Conservation (phyloP, 2,888 invertebrate genomes). For the Nemapogon koenigi region DNA sequence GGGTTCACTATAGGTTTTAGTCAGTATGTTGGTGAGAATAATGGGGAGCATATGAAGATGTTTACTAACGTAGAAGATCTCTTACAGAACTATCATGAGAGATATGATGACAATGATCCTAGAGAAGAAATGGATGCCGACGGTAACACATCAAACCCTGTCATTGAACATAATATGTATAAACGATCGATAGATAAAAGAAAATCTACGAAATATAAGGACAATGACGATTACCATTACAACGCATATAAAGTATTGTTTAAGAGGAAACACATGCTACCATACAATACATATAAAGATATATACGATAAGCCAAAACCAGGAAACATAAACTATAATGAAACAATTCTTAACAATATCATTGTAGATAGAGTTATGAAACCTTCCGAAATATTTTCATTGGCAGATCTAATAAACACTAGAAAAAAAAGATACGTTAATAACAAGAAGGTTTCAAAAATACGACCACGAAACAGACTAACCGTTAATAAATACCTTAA, state of each 20-base stretch:
- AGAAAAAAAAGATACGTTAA: slow-evolving; percentile 32
- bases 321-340: slow-evolving; percentile 13
- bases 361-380: slow-evolving; percentile 30
- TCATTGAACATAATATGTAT: background rate
- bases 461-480: slow-evolving; percentile 30
- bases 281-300: slow-evolving; percentile 28
- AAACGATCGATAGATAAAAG: background rate
- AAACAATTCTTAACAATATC: slow-evolving; percentile 20
- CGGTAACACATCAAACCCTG: slow-evolving; percentile 5
- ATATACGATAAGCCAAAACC: slow-evolving; percentile 22
- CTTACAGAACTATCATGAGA: slow-evolving; percentile 35
- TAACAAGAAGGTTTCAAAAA: slow-evolving; percentile 28
- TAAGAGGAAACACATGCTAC: slow-evolving; percentile 21
- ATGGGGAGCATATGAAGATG: slow-evolving; percentile 36
- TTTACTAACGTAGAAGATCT: slow-evolving; percentile 42
- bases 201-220: slow-evolving; percentile 9
- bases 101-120: slow-evolving; percentile 20
- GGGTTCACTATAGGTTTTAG: slow-evolving; percentile 48
- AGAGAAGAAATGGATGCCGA: slow-evolving; percentile 15
- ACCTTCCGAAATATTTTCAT: slow-evolving; percentile 31
- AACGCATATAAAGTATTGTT: slow-evolving; percentile 30
- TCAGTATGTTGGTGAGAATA: slow-evolving; percentile 43
- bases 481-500: slow-evolving; percentile 28
- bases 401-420: slow-evolving; percentile 23
- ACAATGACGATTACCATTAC: slow-evolving; percentile 25